phyloP scores from a whole-genome alignment of 1,140 invertebrate genomes.

The Anastrepha obliqua region DNA sequence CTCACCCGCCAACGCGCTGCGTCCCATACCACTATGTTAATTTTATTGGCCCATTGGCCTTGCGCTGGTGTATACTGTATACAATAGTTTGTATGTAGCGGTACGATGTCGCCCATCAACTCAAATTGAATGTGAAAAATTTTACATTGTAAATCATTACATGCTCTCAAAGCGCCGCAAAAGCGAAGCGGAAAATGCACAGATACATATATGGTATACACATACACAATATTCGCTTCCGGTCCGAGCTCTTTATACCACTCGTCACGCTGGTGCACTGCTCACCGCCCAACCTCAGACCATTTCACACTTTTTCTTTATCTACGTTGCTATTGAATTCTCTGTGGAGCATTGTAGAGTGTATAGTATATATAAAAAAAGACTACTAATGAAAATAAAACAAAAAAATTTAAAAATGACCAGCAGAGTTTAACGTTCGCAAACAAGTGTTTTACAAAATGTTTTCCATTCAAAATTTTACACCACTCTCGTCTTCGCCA shows the following conservation, averaged over 20 bases:
- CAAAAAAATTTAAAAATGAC: background rate
- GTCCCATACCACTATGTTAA: background rate
- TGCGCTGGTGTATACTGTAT: background rate
- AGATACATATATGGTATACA: background rate
- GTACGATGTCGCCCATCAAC: slow-evolving; percentile 26
- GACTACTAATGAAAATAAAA: background rate
- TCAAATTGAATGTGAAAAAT: slow-evolving; percentile 43
- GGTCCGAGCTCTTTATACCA: background rate
- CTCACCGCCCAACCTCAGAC: too few species aligned
- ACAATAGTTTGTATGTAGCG: background rate
- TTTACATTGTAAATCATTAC: background rate
- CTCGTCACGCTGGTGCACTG: background rate
- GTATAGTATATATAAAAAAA: background rate
- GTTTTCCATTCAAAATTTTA: background rate
- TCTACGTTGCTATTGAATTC: background rate
- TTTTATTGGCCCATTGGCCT: background rate
- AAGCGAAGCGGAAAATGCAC: background rate
- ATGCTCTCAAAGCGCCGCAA: background rate
- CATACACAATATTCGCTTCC: background rate
- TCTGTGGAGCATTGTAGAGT: background rate
- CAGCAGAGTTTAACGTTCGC: background rate
- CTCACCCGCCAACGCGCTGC: background rate
- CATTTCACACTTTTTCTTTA: background rate
- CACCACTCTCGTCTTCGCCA: background rate
- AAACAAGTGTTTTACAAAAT: slow-evolving; percentile 33